Evolutionary conservation across 2,888 invertebrate species (phyloP).

Genomic region (Drosophila borborema): DNA sequence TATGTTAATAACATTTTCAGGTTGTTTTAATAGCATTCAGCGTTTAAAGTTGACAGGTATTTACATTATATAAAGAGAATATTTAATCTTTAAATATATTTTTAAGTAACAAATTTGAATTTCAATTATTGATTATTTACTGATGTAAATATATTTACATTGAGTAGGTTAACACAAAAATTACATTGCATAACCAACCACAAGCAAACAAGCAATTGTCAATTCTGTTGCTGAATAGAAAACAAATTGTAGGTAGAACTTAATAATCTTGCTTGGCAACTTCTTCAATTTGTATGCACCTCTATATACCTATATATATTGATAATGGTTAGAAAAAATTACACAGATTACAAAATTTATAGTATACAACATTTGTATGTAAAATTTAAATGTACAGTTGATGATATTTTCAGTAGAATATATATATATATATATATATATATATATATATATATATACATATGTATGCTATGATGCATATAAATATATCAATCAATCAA

Average conservation of each 20-base stretch:
- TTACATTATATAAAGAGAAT: background rate
- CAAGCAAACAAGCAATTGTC: background rate
- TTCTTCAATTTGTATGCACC: background rate
- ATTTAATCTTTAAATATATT: too few species aligned
- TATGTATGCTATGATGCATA: background rate
- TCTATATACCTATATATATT: background rate
- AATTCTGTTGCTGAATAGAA: background rate
- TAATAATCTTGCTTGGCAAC: conserved; percentile 8
- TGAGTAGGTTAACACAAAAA: background rate
- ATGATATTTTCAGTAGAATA: background rate
- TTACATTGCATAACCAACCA: background rate
- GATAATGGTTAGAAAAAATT: background rate
- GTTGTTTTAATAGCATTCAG: background rate
- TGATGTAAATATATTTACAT: background rate
- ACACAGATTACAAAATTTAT: background rate
- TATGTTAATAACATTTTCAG: background rate
- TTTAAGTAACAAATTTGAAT: background rate
- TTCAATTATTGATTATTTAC: background rate
- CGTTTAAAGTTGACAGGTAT: too few species aligned
- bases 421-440: background rate
- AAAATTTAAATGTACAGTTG: background rate
- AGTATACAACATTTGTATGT: background rate
- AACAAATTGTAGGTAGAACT: background rate
- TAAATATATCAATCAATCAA: background rate
- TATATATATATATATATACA: background rate